A percentile compares a stretch with the other conserved stretches of the same genome.
Conservation (phyloP, 2,113 vertebrate genomes). For the Murina feae region DNA sequence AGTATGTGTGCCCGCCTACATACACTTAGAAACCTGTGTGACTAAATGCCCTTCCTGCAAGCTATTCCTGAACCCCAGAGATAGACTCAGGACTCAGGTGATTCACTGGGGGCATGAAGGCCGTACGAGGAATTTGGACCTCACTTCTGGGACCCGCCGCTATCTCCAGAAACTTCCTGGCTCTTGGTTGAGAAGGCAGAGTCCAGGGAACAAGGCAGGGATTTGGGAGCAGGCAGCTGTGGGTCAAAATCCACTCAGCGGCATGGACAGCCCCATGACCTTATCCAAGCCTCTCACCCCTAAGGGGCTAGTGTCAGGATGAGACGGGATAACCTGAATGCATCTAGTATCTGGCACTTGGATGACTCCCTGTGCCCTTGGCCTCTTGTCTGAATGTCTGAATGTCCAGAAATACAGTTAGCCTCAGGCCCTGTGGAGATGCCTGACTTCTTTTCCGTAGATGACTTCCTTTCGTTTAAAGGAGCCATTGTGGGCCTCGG, state of each 20-base stretch:
- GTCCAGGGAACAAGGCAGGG: neutral
- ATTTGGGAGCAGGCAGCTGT: neutral
- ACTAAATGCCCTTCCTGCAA: neutral
- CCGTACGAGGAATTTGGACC: slow-evolving; percentile 13
- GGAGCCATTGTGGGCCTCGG: neutral
- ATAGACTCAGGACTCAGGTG: neutral
- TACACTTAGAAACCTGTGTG: neutral
- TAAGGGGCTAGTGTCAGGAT: neutral
- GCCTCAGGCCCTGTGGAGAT: neutral
- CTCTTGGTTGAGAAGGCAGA: slow-evolving; percentile 1
- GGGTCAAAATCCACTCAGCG: neutral
- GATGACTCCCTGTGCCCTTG: neutral
- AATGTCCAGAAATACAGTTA: no score
- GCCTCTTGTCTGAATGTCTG: neutral
- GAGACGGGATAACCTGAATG: neutral
- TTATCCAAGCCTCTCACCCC: neutral
- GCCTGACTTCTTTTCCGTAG: neutral
- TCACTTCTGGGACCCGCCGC: neutral
- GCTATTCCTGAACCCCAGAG: neutral
- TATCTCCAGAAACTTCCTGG: neutral
- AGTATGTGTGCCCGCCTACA: rapidly evolving
- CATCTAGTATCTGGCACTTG: rapidly evolving
- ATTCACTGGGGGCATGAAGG: neutral
- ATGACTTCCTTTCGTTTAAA: neutral
- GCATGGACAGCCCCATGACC: neutral